Base-by-base conservation (phyloP, 92 coral and sea anemone genomes). In the Parazoanthus atlanticus region DNA sequence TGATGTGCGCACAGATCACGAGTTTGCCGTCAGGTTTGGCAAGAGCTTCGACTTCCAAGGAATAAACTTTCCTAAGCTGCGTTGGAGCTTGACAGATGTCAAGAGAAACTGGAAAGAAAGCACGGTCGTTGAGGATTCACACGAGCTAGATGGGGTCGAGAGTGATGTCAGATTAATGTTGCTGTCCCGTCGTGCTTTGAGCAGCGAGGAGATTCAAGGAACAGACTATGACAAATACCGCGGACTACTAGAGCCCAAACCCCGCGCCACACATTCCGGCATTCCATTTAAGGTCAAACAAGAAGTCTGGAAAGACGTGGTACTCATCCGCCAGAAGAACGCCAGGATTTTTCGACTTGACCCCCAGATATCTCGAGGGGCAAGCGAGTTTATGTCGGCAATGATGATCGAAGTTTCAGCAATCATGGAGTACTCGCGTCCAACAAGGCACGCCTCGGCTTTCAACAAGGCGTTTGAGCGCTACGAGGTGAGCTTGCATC, bases 41-140 rank as follows among this genome's bases (percentile, higher is more conserved):
- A 88, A 80, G 71, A 77, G 65, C 56, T 81, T 95, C 3, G 54
- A 69, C 34, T 94, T 94, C 78, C 70, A 74, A 54, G 92, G 92
- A 86, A 85, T 95, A 15, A 81, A 67, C 72, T 90, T 94, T 38
- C 91, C 98, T 25, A 88, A 94, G 30, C 85, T 97, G 71, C 92
- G 99, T 38, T 97, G 99, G 99, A 93, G 95, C 65, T 87, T 92
- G 34, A 92, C 96, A 23, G 99, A 97, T 43, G 93, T 97, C 30
- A 97, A 97, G 84, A 91, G 99, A 17, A 88, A 92, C 12, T 97
- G 99, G 99, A 89, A 91, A 46, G 92, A 91, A 84, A 94, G 90
- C 66, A 90, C 78, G 0, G 82, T 54, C 29, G 74, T 88, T 4
- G 90, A 89, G 31, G 95, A 89, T 32, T 49, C 89, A 28, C 72